These are phyloP conservation scores for Tauraco erythrolophus DNA, from an alignment of 2,113 vertebrate genomes.

Conservation along the genomic window DNA sequence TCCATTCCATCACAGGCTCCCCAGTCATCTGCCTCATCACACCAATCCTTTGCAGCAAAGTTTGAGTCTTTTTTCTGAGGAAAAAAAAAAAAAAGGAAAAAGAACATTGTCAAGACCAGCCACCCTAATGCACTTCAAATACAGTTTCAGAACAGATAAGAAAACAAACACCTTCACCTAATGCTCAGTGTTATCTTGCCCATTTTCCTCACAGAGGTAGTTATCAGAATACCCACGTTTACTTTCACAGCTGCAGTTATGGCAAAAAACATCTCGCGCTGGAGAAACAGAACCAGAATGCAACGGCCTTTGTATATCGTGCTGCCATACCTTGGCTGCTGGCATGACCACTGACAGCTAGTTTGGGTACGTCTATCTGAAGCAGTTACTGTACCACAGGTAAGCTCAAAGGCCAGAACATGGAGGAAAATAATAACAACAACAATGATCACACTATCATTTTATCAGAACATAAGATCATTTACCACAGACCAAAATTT, in stretches of 20 bases:
- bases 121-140: neutral
- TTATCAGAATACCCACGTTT: fast-evolving
- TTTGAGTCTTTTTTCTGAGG: conserved; percentile 18
- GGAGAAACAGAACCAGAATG: neutral
- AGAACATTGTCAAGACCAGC: neutral
- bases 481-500: neutral
- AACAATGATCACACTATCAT: fast-evolving
- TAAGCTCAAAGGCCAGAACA: neutral
- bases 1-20: conserved; percentile 62
- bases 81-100: neutral
- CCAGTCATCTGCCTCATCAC: conserved; percentile 86
- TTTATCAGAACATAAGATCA: neutral
- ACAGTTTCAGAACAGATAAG: neutral
- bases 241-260: neutral
- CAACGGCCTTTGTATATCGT: neutral
- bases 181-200: neutral
- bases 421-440: neutral
- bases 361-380: neutral
- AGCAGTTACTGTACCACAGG: neutral
- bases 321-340: neutral
- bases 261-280: neutral
- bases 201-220: neutral
- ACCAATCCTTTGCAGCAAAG: conserved; percentile 78
- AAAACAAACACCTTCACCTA: neutral
- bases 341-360: too few species aligned